phyloP scores from a whole-genome alignment of 2,888 invertebrate species.

The Cryptops parisi region DNA sequence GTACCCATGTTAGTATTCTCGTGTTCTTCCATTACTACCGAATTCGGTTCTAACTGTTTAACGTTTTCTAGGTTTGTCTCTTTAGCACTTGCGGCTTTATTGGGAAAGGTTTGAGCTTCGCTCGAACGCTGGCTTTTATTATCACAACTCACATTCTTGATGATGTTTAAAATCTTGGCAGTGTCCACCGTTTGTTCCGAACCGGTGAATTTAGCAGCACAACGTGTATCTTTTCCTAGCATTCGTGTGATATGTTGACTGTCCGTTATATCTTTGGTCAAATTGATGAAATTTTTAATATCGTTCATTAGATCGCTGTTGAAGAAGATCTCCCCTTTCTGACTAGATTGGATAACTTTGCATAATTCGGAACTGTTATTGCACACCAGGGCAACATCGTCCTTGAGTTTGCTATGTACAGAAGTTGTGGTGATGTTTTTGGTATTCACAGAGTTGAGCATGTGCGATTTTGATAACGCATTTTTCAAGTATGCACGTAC shows the following conservation, averaged over 20 bases:
- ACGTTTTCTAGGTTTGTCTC: too few relatives aligned
- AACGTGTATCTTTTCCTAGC: too few relatives aligned
- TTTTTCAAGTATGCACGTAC: neutral
- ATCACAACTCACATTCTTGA: too few relatives aligned
- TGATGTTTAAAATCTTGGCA: too few relatives aligned
- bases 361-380: neutral
- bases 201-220: too few relatives aligned
- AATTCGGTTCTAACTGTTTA: too few relatives aligned
- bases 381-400: neutral
- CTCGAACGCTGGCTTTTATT: too few relatives aligned
- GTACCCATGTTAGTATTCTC: too few relatives aligned
- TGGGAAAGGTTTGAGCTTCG: too few relatives aligned
- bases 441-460: neutral
- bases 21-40: too few relatives aligned
- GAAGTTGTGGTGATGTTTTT: neutral
- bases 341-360: neutral
- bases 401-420: neutral
- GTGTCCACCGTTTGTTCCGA: too few relatives aligned
- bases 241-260: constrained; percentile 6
- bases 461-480: neutral
- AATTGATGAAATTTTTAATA: constrained; percentile 8
- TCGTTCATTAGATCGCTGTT: constrained; percentile 1
- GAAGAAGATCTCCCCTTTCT: neutral
- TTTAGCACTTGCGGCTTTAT: too few relatives aligned
- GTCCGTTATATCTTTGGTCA: constrained; percentile 12